Evolutionary conservation across 2,888 invertebrate species (phyloP), one percentile per base, ranked within the genome.

Genomic region (Archaeoteleia sp.): DNA sequence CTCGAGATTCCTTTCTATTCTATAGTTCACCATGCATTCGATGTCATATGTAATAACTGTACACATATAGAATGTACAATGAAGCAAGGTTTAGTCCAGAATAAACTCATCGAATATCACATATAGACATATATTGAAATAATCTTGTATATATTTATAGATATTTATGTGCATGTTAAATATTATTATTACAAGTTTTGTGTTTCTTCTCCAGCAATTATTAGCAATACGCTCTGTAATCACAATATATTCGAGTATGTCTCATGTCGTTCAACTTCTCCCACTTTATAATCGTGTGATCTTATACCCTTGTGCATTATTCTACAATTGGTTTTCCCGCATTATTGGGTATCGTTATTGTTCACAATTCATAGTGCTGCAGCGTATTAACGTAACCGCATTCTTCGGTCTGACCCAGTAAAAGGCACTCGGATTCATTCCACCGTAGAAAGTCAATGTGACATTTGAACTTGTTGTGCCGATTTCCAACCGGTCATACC

Each of bases 371-470:
- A 12, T 10, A 32, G 10, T 7, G 32, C 12, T 10, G 10, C 9
- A 9, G 32, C 3, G 35, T 9, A 53, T 45, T 37, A 30, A 46
- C 25, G 39, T 53, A 45, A 51, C 45, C 61, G 45, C 61, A 53
- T 61, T 61, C 17, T 61, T 10, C 10, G 30, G 15, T 45, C 35
- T 61, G 61, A 61, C 61, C 61, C 53, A 61, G 45, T 61, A 61
- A 61, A 51, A 61, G 45, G 51, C 32, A 45, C 61, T 25, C 51
- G 48, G 48, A 58, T 40, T 40, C 58, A 48, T 58, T 46, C 25
- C 58, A n/a, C 12, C 39, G 49, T 61, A 61, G 61, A 61, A 61
- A 61, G 61, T 61, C 61, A 61, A 61, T 45, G 32, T 61, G 60
- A 49, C 60, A 51, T 51, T 51, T 60, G 37, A 37, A 60, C 51